These are phyloP conservation scores for Dicentrarchus labrax DNA, from an alignment of 2,113 vertebrate genomes.

Conservation along the genomic window DNA sequence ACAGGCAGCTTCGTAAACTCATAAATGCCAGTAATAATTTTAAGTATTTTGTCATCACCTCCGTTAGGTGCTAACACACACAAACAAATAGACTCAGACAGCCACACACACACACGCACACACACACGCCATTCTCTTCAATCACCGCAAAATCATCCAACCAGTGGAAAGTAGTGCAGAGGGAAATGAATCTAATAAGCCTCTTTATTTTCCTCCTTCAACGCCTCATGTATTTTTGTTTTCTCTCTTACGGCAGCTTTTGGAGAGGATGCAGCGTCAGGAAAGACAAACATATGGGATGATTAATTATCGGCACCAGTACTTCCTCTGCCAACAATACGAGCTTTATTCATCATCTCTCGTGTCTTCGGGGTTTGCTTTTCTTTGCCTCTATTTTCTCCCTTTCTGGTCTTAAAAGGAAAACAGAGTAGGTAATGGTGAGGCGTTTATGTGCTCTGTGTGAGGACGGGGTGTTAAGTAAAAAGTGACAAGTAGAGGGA, in stretches of 20 bases:
- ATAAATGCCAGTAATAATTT: constrained; percentile 59
- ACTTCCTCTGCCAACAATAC: constrained; percentile 77
- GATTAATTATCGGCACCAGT: constrained; percentile 79
- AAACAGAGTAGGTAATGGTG: constrained; percentile 79
- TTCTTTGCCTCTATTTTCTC: constrained; percentile 74
- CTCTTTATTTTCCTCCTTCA: constrained; percentile 74
- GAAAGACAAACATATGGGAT: constrained; percentile 83
- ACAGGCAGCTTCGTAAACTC: constrained; percentile 47
- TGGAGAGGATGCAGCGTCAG: constrained; percentile 80
- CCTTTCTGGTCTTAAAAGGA: constrained; percentile 61
- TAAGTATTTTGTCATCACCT: constrained; percentile 70
- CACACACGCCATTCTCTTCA: constrained; percentile 47
- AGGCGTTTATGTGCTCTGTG: constrained; percentile 71
- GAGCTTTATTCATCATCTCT: constrained; percentile 68
- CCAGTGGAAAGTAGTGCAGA: constrained; percentile 67
- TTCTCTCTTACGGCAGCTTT: constrained; percentile 79
- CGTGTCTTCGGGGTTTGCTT: constrained; percentile 68
- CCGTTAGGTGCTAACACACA: constrained; percentile 47
- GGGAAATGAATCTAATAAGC: constrained; percentile 78
- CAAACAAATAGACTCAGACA: constrained; percentile 61
- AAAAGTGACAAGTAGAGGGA: constrained; percentile 73
- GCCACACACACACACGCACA: constrained; percentile 33
- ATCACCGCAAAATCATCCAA: constrained; percentile 55
- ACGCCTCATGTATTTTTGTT: constrained; percentile 76
- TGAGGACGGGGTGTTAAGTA: constrained; percentile 63